A percentile compares a stretch with the other conserved stretches of the same genome.
Conservation (phyloP, 1,140 invertebrate species). For the Zaprionus inermis region DNA sequence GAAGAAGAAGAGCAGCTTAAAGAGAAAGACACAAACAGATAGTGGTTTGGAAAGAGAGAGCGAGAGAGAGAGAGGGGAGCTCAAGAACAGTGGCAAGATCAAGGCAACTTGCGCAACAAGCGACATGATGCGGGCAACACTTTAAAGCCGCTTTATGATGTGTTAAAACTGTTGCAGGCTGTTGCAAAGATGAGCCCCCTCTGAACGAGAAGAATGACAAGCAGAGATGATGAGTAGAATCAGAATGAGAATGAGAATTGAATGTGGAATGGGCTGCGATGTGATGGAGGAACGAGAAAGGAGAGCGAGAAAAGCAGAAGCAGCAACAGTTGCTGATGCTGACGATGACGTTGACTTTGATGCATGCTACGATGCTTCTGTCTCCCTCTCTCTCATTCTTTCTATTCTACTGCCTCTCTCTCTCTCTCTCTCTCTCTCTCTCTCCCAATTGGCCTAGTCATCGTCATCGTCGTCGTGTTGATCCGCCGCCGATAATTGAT, state of each 20-base stretch:
- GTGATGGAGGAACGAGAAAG: neutral
- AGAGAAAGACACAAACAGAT: neutral
- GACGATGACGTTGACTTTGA: conserved; percentile 37
- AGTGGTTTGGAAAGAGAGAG: neutral
- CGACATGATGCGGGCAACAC: conserved; percentile 36
- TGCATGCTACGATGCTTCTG: neutral
- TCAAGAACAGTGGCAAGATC: conserved; percentile 24
- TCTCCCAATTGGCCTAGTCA: conserved; percentile 31
- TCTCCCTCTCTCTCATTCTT: neutral
- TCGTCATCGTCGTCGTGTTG: conserved; percentile 40
- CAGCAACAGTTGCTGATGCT: conserved; percentile 27
- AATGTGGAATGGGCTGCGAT: neutral
- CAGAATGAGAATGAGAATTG: conserved; percentile 62
- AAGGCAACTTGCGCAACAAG: conserved; percentile 19
- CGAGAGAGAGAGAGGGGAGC: neutral
- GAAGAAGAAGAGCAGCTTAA: too few relatives aligned
- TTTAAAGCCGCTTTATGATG: conserved; percentile 51
- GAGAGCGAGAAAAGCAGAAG: neutral
- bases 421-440: neutral
- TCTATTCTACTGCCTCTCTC: neutral
- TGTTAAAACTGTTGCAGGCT: conserved; percentile 51
- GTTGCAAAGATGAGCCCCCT: conserved; percentile 21
- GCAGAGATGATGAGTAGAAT: conserved; percentile 38
- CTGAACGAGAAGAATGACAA: conserved; percentile 57
- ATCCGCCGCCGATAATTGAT: conserved; percentile 73